phyloP scores from a whole-genome alignment of 2,888 invertebrate genomes.

The Polymixis lichenea region DNA sequence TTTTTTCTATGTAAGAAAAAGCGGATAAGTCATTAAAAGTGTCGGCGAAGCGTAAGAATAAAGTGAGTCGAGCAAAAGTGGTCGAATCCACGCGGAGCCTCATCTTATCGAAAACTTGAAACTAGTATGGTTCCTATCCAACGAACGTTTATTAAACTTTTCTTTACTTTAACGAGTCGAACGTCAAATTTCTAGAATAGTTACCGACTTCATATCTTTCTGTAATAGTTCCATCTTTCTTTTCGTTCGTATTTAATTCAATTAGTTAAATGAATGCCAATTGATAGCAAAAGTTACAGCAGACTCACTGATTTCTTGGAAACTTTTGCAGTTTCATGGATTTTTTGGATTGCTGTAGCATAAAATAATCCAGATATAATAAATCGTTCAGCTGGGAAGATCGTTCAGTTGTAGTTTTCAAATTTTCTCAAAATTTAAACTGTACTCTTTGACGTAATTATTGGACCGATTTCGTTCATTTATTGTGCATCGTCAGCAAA shows the following conservation, averaged over 20 bases:
- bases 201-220: constrained; percentile 70
- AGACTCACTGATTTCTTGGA: constrained; percentile 32
- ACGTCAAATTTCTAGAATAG: constrained; percentile 79
- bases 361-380: not conserved
- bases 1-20: constrained; percentile 78
- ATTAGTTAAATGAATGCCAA: constrained; percentile 58
- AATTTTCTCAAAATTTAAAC: too few relatives aligned
- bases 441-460: too few relatives aligned
- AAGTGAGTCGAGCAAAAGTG: constrained; percentile 81
- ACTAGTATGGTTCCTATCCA: constrained; percentile 81
- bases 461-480: too few relatives aligned
- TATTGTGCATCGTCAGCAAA: too few relatives aligned
- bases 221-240: constrained; percentile 58
- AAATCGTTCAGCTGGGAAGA: not conserved
- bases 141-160: constrained; percentile 86
- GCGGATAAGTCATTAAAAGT: constrained; percentile 89
- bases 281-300: constrained; percentile 40
- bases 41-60: constrained; percentile 85
- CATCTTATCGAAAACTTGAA: constrained; percentile 85
- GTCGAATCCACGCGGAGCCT: constrained; percentile 80
- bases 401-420: too few relatives aligned
- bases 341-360: constrained; percentile 12
- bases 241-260: constrained; percentile 60
- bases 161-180: constrained; percentile 79
- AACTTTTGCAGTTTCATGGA: constrained; percentile 16